Conservation (phyloP, 1,140 invertebrate species). For the Brachionus calyciflorus region DNA sequence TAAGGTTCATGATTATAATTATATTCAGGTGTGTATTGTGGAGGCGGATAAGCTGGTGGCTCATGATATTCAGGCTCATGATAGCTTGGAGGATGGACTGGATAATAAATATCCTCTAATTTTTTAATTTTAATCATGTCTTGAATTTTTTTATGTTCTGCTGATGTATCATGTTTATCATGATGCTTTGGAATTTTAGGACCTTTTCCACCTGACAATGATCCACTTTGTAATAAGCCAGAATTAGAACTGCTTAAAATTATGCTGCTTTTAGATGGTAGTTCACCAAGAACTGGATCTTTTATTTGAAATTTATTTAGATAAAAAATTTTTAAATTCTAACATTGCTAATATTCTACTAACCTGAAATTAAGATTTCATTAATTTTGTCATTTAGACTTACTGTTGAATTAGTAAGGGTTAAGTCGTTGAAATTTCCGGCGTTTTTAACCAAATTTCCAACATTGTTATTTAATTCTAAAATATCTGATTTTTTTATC, state of each 20-base stretch:
- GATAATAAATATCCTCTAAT: background rate
- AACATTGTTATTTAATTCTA: background rate
- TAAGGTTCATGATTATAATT: too few species aligned
- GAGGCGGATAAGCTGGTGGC: too few species aligned
- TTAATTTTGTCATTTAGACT: background rate
- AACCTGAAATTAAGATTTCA: background rate
- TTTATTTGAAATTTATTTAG: background rate
- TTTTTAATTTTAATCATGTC: background rate
- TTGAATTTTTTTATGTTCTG: slow-evolving; percentile 10
- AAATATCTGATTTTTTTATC: background rate
- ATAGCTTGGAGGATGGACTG: background rate
- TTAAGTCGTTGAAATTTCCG: background rate
- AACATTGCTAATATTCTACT: background rate
- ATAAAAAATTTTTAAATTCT: background rate
- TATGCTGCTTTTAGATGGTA: background rate
- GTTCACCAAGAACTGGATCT: slow-evolving; percentile 2
- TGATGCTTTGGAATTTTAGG: background rate
- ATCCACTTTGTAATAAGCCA: background rate
- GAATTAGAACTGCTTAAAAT: slow-evolving; percentile 1
- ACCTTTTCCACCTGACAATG: background rate
- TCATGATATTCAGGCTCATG: background rate
- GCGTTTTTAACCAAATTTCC: background rate
- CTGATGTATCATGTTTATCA: background rate
- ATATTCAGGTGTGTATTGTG: too few species aligned
- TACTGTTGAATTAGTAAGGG: background rate